Base-by-base conservation (phyloP, 23 tunicate species). In the Pegea sp. region DNA sequence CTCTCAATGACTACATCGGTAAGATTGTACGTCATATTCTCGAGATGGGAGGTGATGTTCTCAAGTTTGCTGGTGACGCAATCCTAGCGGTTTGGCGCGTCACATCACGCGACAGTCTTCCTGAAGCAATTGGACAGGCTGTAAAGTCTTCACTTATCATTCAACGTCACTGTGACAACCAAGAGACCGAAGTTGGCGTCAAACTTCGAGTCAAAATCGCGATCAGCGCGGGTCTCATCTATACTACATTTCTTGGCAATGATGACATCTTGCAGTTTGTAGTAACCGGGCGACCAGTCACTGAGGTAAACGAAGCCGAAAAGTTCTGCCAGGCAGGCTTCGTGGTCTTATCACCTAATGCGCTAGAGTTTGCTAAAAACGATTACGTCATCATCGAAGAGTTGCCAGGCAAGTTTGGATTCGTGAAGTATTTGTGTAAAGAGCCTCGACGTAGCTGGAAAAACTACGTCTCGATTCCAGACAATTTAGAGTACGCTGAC, bases 31-130 rank as follows among this genome's bases (percentile, higher is more conserved):
- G 77, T 53, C 38, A 66, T 31, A 77, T 89, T 24, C 66, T 89
- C 11, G 67, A 62, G 50, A 30, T 69, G 7, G 98, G 98, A 7
- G 91, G 98, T 4, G 98, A 89, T 49, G 60, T 89, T 52, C 59
- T 89, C 18, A 89, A 89, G 57, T 89, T 89, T 56, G 98, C 98
- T 22, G 98, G 98, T 18, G 98, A 89, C 61, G 98, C 98, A 18
- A 89, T 89, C 24, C 62, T 89, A 21, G 98, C 98, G 3, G 81
- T 81, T 5, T 89, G 98, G 98, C 77, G 68, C 66, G 88, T 77
- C 11, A 89, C 63, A 43, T 24, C 57, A 55, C 38, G 96, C 48
- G 19, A 60, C 22, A 63, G 68, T 65, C 50, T 89, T 18, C 28
- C 62, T 16, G 49, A 71, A 29, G 98, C 98, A 11, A 71, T 77